Evolutionary conservation across 2,888 invertebrate genomes (phyloP).

Genomic region (Ceraclea dissimilis): DNA sequence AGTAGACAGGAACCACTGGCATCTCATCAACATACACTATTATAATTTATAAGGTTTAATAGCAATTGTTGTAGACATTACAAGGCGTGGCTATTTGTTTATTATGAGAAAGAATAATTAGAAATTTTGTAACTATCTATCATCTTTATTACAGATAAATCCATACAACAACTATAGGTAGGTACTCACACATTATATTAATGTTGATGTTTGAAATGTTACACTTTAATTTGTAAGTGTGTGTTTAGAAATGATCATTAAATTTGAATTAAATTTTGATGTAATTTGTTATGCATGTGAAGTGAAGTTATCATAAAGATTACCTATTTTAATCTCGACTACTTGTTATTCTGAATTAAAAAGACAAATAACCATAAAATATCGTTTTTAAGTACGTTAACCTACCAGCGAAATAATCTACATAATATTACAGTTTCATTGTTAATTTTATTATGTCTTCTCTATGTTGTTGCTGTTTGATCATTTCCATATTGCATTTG

Average conservation of each 20-base stretch:
- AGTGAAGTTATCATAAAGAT: neutral
- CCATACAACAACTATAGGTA: neutral
- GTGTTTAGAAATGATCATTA: neutral
- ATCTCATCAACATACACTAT: too few relatives aligned
- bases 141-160: neutral
- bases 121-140: neutral
- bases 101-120: neutral
- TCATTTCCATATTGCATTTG: too few relatives aligned
- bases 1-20: too few relatives aligned
- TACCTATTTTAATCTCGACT: too few relatives aligned
- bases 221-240: neutral
- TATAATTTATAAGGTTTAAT: too few relatives aligned
- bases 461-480: too few relatives aligned
- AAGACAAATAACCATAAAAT: too few relatives aligned
- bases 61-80: neutral
- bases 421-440: conserved; percentile 1
- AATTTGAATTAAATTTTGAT: neutral
- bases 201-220: neutral
- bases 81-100: neutral
- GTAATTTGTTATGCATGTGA: conserved; percentile 4
- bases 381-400: too few relatives aligned
- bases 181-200: too few relatives aligned
- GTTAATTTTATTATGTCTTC: neutral
- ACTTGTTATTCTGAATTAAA: too few relatives aligned
- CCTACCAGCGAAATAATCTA: neutral